These are phyloP conservation scores for Pedetes capensis DNA, from an alignment of 2,113 vertebrate genomes.

Conservation along the genomic window DNA sequence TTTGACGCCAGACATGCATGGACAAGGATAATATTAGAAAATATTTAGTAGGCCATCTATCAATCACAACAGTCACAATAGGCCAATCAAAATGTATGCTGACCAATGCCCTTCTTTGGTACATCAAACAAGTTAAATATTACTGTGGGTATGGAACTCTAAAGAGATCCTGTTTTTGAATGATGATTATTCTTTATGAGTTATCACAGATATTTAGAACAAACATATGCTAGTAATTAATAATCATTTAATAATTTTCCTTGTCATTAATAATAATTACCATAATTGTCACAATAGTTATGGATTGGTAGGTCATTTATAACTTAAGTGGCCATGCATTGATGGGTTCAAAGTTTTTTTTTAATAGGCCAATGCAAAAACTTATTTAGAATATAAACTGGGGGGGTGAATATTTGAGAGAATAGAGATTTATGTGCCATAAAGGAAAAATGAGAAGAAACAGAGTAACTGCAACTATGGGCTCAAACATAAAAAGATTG, in stretches of 20 bases:
- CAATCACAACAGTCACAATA: neutral
- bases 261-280: slow-evolving; percentile 15
- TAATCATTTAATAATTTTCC: slow-evolving; percentile 9
- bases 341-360: neutral
- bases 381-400: neutral
- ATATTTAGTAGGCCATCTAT: neutral
- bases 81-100: neutral
- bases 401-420: neutral
- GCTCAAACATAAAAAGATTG: no score
- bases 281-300: neutral
- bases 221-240: neutral
- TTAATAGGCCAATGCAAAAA: neutral
- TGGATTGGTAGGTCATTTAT: neutral
- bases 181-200: neutral
- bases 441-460: no score
- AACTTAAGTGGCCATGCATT: neutral
- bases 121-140: neutral
- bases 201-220: slow-evolving; percentile 14
- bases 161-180: neutral
- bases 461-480: no score
- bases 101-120: neutral
- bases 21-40: neutral
- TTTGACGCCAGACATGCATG: neutral
- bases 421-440: neutral
- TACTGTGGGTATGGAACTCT: neutral